Percentiles rank a stretch among this genome's conserved stretches.
Evolutionary conservation across 2,113 vertebrate genomes (phyloP).

Genomic region (Syrmaticus mikado): DNA sequence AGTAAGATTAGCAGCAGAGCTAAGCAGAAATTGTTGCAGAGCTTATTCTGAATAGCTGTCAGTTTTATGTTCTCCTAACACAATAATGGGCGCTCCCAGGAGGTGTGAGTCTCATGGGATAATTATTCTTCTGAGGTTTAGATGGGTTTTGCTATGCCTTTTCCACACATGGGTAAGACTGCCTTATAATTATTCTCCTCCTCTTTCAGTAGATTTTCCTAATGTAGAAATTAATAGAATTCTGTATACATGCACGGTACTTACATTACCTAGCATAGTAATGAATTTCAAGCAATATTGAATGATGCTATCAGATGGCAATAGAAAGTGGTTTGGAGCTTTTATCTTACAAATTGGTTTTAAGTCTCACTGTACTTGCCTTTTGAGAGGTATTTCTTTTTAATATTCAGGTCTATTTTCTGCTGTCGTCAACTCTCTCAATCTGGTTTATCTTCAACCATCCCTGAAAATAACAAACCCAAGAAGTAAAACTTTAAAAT

Average conservation of each 20-base stretch:
- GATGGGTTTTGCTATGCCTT: background rate
- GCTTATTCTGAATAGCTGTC: constrained; percentile 42
- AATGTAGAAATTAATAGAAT: constrained; percentile 66
- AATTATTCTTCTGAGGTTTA: constrained; percentile 44
- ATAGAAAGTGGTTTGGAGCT: constrained; percentile 28
- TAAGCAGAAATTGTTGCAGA: background rate
- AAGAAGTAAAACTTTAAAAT: constrained; percentile 3
- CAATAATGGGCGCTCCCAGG: constrained; percentile 46
- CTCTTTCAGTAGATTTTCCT: constrained; percentile 32
- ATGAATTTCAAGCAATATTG: constrained; percentile 43
- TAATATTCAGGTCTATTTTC: constrained; percentile 52
- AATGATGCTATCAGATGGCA: constrained; percentile 55
- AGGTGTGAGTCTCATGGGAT: constrained; percentile 22
- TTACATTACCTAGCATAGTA: constrained; percentile 33
- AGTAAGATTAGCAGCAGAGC: background rate
- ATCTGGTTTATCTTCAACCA: background rate
- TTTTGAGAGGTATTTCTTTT: constrained; percentile 36
- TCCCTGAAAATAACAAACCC: constrained; percentile 4
- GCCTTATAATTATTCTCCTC: constrained; percentile 44
- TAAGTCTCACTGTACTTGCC: constrained; percentile 20
- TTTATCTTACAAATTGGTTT: constrained; percentile 65
- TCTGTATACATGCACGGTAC: constrained; percentile 53
- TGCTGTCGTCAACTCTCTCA: constrained; percentile 13
- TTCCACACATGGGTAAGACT: constrained; percentile 29
- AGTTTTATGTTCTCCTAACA: constrained; percentile 43